Base-by-base conservation (phyloP, 92 coral and sea anemone species). In the Zoanthus sansibaricus region DNA sequence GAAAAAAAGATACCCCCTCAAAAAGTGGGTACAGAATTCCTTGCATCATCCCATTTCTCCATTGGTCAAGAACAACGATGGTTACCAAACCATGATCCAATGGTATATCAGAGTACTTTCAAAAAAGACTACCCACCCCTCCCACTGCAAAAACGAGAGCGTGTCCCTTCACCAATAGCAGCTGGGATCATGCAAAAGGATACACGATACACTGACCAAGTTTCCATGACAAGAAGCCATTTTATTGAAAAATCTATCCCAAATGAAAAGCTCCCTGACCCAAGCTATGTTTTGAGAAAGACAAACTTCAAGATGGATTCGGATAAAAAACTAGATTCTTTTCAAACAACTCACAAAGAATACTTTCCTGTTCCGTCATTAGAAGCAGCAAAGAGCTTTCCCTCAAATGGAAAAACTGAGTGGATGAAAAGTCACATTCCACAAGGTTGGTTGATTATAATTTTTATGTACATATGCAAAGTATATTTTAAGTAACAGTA, bases 291-390 rank as follows among this genome's bases (percentile, higher is more conserved):
- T 15, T 83, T 92, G 71, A 92, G 95, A 46, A 97, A 90, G 72
- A 97, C 97, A 69, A 94, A 95, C 59, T 93, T 93, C 70, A 97
- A 95, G 88, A 96, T 93, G 95, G 98, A 97, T 84, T 90, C 95
- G 5, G 99, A 97, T 86, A 80, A 87, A 9, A 90, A 91, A 79
- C 61, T 91, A 9, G 89, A 92, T 71, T 92, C 94, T 16, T 97
- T 97, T 78, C 88, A 92, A 84, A 97, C 99, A 20, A 97, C 99
- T 3, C 98, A 97, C 52, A 93, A 93, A 25, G 98, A 92, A 55
- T 97, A 93, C 77, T 97, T 92, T 86, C 99, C 99, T n/a, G 96
- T 88, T 10, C 87, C 94, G 13, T 88, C 92, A 72, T 90, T 95
- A 51, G 90, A 87, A 33, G 95, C 92, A 25, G 98, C 98, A 8